Evolutionary conservation across 2,797 vertebrate genomes (phyloP), one percentile per base, ranked within the genome.

Genomic region (Poeciliopsis gracilis): DNA sequence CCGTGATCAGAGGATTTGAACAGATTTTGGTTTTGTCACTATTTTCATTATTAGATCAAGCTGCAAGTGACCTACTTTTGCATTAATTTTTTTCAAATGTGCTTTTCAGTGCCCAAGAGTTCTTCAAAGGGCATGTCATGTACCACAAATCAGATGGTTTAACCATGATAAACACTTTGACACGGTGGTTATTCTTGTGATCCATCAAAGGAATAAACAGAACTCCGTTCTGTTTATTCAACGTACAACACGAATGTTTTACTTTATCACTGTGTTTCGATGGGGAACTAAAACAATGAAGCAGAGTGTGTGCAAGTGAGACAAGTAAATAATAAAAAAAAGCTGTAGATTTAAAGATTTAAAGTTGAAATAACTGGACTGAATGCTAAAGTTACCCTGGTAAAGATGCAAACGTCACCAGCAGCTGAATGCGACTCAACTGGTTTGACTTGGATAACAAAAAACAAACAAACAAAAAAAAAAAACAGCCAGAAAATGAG

Each of bases 161-260:
- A 84, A 91, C 83, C 86, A 67, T 88, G 88, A 83, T 80, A 84
- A 90, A 81, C 74, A 63, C 80, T 92, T 91, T 72, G 85, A 66
- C 82, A 91, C 16, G 74, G 87, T 86, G 77, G 82, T 89, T 70
- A 84, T 84, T 13, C 92, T 91, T 93, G 84, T 94, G 93, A 93
- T 86, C 72, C 76, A 33, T 82, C 55, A 57, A 57, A 57, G 28
- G 16, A 57, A 57, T 10, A 41, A 28, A 77, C n/a, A 59, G 12
- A 77, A 73, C 73, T 80, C 73, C n/a, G n/a, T n/a, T n/a, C n/a
- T n/a, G n/a, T n/a, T n/a, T n/a, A n/a, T 74, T 80, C 63, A 88
- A 82, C 78, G 77, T 88, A 81, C 86, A 77, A 84, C 63, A 15
- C 51, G 28, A 0, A 76, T 4, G 77, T 33, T 76, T 28, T 13